phyloP scores from a whole-genome alignment of 2,113 vertebrate species.

The Natator depressus region DNA sequence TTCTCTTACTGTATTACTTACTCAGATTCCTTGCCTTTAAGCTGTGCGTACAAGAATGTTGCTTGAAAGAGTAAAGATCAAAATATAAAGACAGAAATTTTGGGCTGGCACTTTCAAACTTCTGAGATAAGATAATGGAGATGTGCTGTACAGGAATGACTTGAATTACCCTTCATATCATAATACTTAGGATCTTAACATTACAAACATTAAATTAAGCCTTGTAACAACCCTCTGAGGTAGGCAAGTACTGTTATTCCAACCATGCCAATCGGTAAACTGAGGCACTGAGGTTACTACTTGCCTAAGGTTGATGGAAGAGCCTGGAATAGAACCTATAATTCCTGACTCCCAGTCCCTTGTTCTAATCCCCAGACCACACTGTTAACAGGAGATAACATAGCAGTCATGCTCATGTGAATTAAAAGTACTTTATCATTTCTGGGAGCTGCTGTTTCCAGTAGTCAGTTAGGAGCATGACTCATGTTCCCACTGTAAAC shows the following conservation, averaged over 20 bases:
- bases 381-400: background rate
- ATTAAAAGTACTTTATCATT: conserved; percentile 17
- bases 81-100: background rate
- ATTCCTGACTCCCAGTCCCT: background rate
- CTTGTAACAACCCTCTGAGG: background rate
- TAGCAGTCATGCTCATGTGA: background rate
- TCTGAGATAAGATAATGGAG: background rate
- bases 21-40: background rate
- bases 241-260: background rate
- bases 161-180: background rate
- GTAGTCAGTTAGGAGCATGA: conserved; percentile 27
- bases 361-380: background rate
- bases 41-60: background rate
- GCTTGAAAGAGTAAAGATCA: fast-evolving
- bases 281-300: background rate
- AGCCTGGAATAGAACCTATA: background rate
- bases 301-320: background rate
- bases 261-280: fast-evolving
- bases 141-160: background rate
- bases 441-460: background rate
- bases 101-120: background rate
- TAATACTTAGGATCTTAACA: background rate
- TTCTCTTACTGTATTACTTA: conserved; percentile 10
- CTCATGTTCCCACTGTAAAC: background rate
- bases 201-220: background rate